A percentile compares a stretch with the other conserved stretches of the same genome.
Conservation (phyloP, 1,140 invertebrate species). For the Drosophila bocki region DNA sequence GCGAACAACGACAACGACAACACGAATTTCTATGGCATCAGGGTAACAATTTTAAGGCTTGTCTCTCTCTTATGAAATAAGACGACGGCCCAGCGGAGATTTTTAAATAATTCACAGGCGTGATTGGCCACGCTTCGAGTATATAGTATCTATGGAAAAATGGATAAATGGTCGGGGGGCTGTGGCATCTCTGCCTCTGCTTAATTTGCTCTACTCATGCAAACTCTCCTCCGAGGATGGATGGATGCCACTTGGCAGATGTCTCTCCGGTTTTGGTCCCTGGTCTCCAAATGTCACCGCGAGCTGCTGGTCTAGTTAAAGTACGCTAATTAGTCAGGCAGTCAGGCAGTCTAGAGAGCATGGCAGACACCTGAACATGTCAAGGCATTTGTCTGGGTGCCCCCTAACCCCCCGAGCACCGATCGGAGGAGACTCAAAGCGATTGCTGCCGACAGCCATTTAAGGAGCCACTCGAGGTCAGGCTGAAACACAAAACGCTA, state of each 20-base stretch:
- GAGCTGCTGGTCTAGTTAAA: constrained; percentile 43
- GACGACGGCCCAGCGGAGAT: constrained; percentile 40
- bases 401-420: constrained; percentile 19
- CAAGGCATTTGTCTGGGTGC: constrained; percentile 62
- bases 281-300: constrained; percentile 60
- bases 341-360: constrained; percentile 5
- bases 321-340: constrained; percentile 70
- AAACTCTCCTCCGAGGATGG: constrained; percentile 20
- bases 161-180: constrained; percentile 6
- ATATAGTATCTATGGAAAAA: constrained; percentile 33
- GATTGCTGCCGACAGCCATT: constrained; percentile 60
- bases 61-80: constrained; percentile 63
- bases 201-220: constrained; percentile 50
- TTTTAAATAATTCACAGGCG: constrained; percentile 70
- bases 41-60: constrained; percentile 65
- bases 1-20: constrained; percentile 44
- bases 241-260: constrained; percentile 24
- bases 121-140: constrained; percentile 60
- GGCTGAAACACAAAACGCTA: constrained; percentile 22
- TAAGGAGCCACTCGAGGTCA: constrained; percentile 67
- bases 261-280: constrained; percentile 10
- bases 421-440: constrained; percentile 50
- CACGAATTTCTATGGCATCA: constrained; percentile 66
- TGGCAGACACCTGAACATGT: constrained; percentile 75
- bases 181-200: constrained; percentile 7